These are phyloP conservation scores for Graptemys geographica DNA, from an alignment of 2,797 vertebrate genomes.

Conservation along the genomic window DNA sequence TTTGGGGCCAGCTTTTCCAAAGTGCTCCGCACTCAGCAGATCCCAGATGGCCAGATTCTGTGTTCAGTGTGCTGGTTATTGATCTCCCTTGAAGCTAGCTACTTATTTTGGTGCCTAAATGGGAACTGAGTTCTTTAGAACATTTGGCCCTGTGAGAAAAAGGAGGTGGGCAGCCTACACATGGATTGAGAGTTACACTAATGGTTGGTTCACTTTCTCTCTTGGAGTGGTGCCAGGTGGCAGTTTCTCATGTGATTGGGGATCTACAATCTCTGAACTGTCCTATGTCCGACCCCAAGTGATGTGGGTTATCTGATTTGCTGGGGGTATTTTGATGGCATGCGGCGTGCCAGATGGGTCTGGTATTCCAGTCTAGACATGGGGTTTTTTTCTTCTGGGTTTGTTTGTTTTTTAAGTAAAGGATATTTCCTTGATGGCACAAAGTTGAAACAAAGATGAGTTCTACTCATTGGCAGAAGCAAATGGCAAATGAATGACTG, in stretches of 20 bases:
- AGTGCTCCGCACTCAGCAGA: background rate
- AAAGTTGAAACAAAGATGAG: background rate
- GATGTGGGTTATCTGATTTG: background rate
- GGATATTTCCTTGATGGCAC: constrained; percentile 52
- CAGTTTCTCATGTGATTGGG: background rate
- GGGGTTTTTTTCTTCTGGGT: background rate
- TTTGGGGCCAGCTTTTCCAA: background rate
- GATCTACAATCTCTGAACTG: background rate
- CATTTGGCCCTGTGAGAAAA: background rate
- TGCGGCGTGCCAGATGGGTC: background rate
- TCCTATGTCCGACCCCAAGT: background rate
- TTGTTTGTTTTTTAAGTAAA: constrained; percentile 52
- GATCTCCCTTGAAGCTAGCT: background rate
- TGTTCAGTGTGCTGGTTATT: background rate
- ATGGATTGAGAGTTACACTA: background rate
- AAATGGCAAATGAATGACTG: background rate
- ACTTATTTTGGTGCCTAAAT: background rate
- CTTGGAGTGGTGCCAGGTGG: background rate
- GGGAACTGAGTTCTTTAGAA: background rate
- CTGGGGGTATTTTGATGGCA: background rate
- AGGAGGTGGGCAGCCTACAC: background rate
- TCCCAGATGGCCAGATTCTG: background rate
- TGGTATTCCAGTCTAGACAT: constrained; percentile 60
- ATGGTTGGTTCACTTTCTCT: background rate
- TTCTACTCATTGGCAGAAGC: background rate